A percentile compares a stretch with the other conserved stretches of the same genome.
Evolutionary conservation across 2,113 vertebrate genomes (phyloP).

Genomic region (Lycaon pictus): DNA sequence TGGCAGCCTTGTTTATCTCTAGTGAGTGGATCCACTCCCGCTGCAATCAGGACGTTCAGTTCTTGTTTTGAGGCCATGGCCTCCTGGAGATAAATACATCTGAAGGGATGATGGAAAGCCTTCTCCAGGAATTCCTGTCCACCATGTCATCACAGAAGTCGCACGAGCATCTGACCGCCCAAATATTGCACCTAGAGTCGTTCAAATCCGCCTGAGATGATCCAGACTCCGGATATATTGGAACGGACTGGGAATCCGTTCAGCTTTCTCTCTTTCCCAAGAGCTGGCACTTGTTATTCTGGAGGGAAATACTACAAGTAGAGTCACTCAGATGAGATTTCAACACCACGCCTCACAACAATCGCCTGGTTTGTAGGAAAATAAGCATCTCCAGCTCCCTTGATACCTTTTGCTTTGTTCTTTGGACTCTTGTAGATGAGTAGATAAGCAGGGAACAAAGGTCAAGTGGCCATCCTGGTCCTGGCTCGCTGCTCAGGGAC

Average conservation of each 20-base stretch:
- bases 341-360: background rate
- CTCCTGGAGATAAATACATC: background rate
- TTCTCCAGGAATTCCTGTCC: background rate
- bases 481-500: background rate
- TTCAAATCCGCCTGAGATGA: background rate
- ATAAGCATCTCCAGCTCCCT: conserved; percentile 13
- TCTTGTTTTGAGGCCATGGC: background rate
- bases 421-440: background rate
- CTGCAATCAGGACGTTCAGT: background rate
- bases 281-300: conserved; percentile 50
- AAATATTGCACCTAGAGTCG: background rate
- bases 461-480: background rate
- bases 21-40: background rate
- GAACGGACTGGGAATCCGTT: background rate
- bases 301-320: background rate
- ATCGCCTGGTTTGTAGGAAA: conserved; percentile 53
- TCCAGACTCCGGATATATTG: background rate
- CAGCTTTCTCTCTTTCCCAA: conserved; percentile 37
- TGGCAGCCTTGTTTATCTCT: background rate
- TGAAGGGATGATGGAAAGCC: background rate
- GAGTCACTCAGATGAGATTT: background rate
- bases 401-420: conserved; percentile 27
- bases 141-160: background rate
- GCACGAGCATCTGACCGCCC: background rate
- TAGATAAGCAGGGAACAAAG: background rate